phyloP scores from a whole-genome alignment of 2,113 vertebrate species.

The Prunella himalayana region DNA sequence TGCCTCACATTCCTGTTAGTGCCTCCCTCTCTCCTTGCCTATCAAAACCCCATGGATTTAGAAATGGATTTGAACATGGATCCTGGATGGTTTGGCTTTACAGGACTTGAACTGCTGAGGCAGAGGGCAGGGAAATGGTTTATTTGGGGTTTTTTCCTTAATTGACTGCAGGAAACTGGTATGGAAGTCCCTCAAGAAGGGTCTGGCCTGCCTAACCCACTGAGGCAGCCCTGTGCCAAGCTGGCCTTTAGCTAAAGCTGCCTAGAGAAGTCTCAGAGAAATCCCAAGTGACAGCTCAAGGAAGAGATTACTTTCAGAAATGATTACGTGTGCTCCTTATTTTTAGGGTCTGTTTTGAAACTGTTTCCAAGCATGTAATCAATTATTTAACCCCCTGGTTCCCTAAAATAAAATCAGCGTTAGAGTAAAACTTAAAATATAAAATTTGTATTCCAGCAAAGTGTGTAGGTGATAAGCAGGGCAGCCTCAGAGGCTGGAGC shows the following conservation, averaged over 20 bases:
- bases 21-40: neutral
- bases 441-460: neutral
- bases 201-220: neutral
- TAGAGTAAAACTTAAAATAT: neutral
- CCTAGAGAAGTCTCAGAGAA: slow-evolving; percentile 15
- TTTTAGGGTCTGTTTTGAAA: slow-evolving; percentile 29
- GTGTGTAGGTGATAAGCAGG: neutral
- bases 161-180: neutral
- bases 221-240: neutral
- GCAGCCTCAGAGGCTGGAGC: neutral
- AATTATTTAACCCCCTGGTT: neutral
- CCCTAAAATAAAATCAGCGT: neutral
- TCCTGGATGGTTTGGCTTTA: neutral
- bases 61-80: neutral
- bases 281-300: slow-evolving; percentile 10
- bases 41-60: neutral
- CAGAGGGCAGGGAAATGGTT: neutral
- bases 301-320: slow-evolving; percentile 50
- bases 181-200: neutral
- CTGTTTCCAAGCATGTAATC: neutral
- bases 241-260: slow-evolving; percentile 31
- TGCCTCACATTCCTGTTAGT: neutral
- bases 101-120: neutral
- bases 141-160: neutral
- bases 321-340: slow-evolving; percentile 1